A percentile compares a stretch with the other conserved stretches of the same genome.
These are phyloP conservation scores for Pomatorhinus ruficollis DNA, from an alignment of 2,113 vertebrate genomes.

Conservation along the genomic window DNA sequence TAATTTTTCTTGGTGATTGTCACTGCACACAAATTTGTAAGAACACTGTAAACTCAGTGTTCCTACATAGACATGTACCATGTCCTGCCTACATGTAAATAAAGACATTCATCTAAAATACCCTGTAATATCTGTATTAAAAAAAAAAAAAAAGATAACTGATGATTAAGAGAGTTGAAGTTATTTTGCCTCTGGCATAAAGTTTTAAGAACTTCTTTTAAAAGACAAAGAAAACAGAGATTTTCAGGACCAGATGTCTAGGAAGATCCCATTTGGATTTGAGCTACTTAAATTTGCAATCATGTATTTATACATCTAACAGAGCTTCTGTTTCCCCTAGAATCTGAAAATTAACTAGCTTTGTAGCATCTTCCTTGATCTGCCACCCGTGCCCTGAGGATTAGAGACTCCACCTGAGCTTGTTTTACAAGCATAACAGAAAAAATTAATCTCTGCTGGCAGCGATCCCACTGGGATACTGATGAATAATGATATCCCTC, in stretches of 20 bases:
- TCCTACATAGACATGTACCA: not conserved
- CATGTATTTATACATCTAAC: slow-evolving; percentile 89
- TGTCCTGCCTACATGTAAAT: not conserved
- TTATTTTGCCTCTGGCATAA: slow-evolving; percentile 62
- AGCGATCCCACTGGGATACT: slow-evolving; percentile 85
- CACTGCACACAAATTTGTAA: not conserved
- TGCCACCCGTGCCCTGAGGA: slow-evolving; percentile 87
- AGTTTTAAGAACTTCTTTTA: slow-evolving; percentile 77
- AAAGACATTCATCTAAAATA: not conserved
- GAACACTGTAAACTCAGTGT: not conserved
- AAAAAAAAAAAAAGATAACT: not conserved
- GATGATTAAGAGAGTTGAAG: slow-evolving; percentile 2
- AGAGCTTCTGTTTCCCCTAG: slow-evolving; percentile 86
- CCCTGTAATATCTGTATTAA: not conserved
- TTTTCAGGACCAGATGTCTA: slow-evolving; percentile 83
- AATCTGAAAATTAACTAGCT: slow-evolving; percentile 90
- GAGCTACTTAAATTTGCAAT: slow-evolving; percentile 87
- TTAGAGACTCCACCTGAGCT: slow-evolving; percentile 89
- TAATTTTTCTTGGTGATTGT: not conserved
- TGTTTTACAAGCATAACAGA: slow-evolving; percentile 89
- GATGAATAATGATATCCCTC: slow-evolving; percentile 90
- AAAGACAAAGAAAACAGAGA: slow-evolving; percentile 76
- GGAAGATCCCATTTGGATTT: slow-evolving; percentile 85
- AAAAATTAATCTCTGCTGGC: slow-evolving; percentile 90
- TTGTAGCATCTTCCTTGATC: slow-evolving; percentile 90